Evolutionary conservation across 1,140 invertebrate species (phyloP).

Genomic region (Sitophilus oryzae): DNA sequence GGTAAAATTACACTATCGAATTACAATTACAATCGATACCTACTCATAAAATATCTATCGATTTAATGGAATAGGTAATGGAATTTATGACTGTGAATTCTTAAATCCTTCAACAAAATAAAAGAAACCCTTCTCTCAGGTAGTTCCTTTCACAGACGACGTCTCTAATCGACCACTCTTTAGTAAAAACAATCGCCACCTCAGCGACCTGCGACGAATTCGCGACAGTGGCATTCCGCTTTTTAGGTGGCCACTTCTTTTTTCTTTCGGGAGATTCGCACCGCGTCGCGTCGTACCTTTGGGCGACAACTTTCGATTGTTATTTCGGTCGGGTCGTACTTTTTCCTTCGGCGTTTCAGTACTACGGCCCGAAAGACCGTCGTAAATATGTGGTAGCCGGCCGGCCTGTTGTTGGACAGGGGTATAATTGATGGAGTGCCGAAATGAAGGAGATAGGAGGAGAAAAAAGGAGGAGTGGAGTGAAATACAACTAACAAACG

Average conservation of each 20-base stretch:
- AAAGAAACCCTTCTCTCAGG: too few species aligned
- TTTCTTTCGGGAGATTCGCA: slow-evolving; percentile 9
- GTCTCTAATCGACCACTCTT: too few species aligned
- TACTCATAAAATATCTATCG: too few species aligned
- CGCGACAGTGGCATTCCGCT: slow-evolving; percentile 10
- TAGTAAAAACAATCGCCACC: slow-evolving; percentile 23
- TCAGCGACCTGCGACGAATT: slow-evolving; percentile 8
- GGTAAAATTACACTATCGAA: too few species aligned
- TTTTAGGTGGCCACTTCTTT: not conserved
- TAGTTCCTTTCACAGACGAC: too few species aligned
- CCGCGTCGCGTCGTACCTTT: slow-evolving; percentile 1
- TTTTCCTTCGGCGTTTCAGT: slow-evolving; percentile 2
- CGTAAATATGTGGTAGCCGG: slow-evolving; percentile 8
- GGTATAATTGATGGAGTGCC: not conserved
- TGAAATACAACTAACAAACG: too few species aligned
- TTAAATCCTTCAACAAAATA: not conserved
- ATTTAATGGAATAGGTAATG: too few species aligned
- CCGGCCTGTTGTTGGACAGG: not conserved
- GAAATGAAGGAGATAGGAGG: too few species aligned
- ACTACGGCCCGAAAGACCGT: not conserved
- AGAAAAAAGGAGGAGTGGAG: too few species aligned
- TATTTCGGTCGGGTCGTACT: slow-evolving; percentile 14
- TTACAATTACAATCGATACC: too few species aligned
- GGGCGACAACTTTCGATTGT: slow-evolving; percentile 14
- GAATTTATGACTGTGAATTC: too few species aligned